Base-by-base conservation (phyloP, 1,140 invertebrate species). In the Oedothorax gibbosus region DNA sequence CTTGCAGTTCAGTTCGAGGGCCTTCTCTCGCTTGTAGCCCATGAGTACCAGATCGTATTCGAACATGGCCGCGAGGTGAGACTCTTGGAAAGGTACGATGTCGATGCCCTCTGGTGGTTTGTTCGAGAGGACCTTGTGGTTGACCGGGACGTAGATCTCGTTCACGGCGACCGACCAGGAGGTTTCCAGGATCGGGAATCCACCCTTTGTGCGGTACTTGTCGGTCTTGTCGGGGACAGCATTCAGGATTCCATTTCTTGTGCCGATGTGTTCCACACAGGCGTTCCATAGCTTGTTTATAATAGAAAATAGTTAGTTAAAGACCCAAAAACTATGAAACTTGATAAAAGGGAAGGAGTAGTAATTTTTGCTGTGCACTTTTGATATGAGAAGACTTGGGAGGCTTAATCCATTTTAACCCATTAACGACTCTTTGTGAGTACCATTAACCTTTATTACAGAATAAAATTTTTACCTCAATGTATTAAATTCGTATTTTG, bases 151-250 rank as follows among this genome's bases (percentile, higher is more conserved):
- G 9, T 79, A 10, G 0, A 66, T 76, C 50, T 80, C 77, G 62
- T 85, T 78, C 11, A 79, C 83, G 0, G 75, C 35, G n/a, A 20
- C 68, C 0, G 20, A 21, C 73, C 73, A 86, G 21, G 0, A 20
- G 0, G 21, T 79, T 77, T 88, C 87, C 2, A 80, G 62, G 15
- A 76, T 20, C 8, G 64, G 64, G 57, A 88, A 88, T 7, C 88
- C 88, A 62, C 87, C 88, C 56, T 62, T 60, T 68, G 87, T 87
- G 60, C 87, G 71, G 71, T 88, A 88, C 8, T 85, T 80, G 14
- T 69, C 56, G 12, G 87, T 15, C 65, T 87, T 87, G 20, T 79
- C 73, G 11, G 87, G 85, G 14, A 88, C 87, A 12, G 88, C 85
- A 68, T 88, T 88, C 0, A 88, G 72, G 57, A 71, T 86, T 7